Conservation (phyloP, 2,797 vertebrate species). For the Sitta carolinensis region DNA sequence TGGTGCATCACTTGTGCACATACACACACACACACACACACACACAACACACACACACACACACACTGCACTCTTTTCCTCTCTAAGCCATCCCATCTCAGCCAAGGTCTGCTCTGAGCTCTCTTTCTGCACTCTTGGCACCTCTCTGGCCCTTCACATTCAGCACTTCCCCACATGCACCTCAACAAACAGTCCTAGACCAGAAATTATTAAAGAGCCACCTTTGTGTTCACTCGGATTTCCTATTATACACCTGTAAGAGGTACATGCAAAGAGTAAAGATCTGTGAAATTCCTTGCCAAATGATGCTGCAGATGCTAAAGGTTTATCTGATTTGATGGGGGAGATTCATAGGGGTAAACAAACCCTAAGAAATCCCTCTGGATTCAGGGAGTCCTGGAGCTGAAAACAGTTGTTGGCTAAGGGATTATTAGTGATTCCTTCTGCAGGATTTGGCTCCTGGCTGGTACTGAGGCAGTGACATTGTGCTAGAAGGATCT, state of each 20-base stretch:
- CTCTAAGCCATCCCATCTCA: not conserved
- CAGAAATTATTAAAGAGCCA: not conserved
- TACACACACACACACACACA: not conserved
- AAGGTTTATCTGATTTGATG: not conserved
- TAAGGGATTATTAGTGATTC: not conserved
- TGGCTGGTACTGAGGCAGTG: not conserved
- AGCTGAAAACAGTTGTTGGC: not conserved
- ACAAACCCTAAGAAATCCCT: not conserved
- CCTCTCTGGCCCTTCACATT: not conserved
- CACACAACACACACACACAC: not conserved
- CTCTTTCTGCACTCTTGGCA: not conserved
- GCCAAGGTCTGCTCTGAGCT: not conserved
- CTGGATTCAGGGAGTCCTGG: not conserved
- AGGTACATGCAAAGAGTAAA: not conserved
- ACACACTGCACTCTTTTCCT: not conserved
- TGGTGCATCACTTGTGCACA: not conserved
- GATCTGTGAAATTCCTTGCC: not conserved
- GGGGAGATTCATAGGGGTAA: not conserved
- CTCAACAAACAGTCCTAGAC: not conserved
- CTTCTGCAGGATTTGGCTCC: not conserved
- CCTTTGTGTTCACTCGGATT: not conserved
- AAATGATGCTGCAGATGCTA: not conserved
- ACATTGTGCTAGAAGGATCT: not conserved
- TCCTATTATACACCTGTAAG: not conserved
- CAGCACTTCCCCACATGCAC: not conserved